phyloP scores from a whole-genome alignment of 1,140 invertebrate species.

The Psilanteris sp. region DNA sequence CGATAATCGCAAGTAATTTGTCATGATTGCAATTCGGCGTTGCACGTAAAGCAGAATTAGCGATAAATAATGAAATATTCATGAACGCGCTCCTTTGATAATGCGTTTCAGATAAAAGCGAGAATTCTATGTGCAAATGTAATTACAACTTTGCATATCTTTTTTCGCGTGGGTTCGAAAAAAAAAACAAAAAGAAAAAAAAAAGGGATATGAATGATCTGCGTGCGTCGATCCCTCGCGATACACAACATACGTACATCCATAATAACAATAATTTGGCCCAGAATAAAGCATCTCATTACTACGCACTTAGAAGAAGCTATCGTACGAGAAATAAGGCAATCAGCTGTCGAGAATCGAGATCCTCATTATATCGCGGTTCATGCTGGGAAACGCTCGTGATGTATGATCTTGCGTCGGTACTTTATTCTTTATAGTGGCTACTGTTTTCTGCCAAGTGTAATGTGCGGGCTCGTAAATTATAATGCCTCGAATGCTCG shows the following conservation, averaged over 20 bases:
- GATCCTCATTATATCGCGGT: conserved; percentile 50
- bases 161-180: conserved; percentile 29
- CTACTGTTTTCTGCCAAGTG: conserved; percentile 53
- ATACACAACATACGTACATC: conserved; percentile 24
- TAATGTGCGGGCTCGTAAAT: conserved; percentile 44
- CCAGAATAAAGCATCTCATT: conserved; percentile 43
- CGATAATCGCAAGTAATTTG: conserved; percentile 4
- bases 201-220: conserved; percentile 29
- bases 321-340: conserved; percentile 53
- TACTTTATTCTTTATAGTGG: conserved; percentile 31
- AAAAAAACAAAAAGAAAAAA: too few species aligned
- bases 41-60: conserved; percentile 8
- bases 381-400: conserved; percentile 56
- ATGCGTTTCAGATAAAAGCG: conserved; percentile 17
- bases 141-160: conserved; percentile 31
- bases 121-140: conserved; percentile 19
- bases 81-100: conserved; percentile 21
- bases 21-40: conserved; percentile 6
- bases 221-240: conserved; percentile 34
- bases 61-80: conserved; percentile 47
- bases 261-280: conserved; percentile 59
- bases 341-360: conserved; percentile 62
- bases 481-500: conserved; percentile 40
- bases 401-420: conserved; percentile 51
- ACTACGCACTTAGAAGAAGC: conserved; percentile 28